Conservation (phyloP, 2,797 vertebrate species). For the Crenuchus spilurus region DNA sequence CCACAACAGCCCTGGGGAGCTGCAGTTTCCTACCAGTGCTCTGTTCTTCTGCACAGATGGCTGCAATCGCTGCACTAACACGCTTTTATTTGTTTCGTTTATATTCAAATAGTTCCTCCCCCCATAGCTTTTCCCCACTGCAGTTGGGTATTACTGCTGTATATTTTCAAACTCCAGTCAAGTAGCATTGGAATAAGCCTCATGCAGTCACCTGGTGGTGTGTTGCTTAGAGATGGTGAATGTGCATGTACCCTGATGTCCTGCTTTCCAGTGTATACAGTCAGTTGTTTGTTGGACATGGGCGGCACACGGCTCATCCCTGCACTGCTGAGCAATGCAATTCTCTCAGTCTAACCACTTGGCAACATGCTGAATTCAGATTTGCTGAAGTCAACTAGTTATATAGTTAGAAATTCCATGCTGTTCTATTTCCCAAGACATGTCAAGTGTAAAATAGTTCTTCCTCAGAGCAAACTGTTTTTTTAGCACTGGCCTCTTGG, state of each 20-base stretch:
- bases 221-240: constrained; percentile 8
- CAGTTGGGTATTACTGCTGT: neutral
- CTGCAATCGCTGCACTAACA: constrained; percentile 21
- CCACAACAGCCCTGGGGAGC: constrained; percentile 47
- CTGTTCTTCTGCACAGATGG: constrained; percentile 35
- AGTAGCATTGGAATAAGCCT: no score
- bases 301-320: neutral
- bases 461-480: neutral
- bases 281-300: neutral
- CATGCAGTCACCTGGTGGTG: neutral
- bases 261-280: neutral
- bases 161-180: neutral
- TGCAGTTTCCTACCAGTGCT: constrained; percentile 42
- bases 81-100: neutral
- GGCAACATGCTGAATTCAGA: neutral
- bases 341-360: neutral
- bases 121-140: neutral
- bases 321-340: neutral
- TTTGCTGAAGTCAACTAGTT: neutral
- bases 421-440: neutral
- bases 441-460: neutral
- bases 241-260: neutral
- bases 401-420: neutral
- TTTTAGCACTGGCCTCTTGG: neutral
- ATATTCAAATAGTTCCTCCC: neutral